phyloP scores from a whole-genome alignment of 2,888 invertebrate genomes.

The Campoplex capitator region DNA sequence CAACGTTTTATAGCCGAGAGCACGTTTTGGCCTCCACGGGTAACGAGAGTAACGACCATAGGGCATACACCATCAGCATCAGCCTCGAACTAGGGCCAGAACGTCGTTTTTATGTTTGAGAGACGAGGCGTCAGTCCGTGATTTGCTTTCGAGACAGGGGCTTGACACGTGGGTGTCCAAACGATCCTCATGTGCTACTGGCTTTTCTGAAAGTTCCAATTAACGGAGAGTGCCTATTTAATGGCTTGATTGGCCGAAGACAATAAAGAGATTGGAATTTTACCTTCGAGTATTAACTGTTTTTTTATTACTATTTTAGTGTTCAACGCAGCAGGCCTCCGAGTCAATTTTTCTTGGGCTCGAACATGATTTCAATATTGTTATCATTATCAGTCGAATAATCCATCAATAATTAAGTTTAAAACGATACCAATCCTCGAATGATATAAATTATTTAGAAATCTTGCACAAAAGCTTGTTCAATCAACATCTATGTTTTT shows the following conservation, averaged over 20 bases:
- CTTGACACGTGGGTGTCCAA: conserved; percentile 35
- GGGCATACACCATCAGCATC: conserved; percentile 39
- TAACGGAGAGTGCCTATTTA: conserved; percentile 27
- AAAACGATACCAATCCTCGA: too few species aligned
- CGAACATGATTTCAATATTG: background rate
- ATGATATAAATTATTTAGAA: background rate
- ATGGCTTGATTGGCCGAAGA: conserved; percentile 46
- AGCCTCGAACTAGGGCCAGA: conserved; percentile 34
- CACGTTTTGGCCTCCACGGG: conserved; percentile 47
- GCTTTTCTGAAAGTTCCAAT: conserved; percentile 54
- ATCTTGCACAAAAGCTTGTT: background rate
- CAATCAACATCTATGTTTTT: background rate
- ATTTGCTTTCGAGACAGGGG: conserved; percentile 41
- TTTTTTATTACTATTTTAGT: background rate
- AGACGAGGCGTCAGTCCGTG: conserved; percentile 58
- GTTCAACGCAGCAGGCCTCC: background rate
- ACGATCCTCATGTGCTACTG: conserved; percentile 39
- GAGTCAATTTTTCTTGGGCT: background rate
- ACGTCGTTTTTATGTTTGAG: conserved; percentile 62
- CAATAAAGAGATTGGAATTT: conserved; percentile 29
- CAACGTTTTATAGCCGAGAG: conserved; percentile 59
- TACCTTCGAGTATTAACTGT: background rate
- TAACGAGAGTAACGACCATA: conserved; percentile 66
- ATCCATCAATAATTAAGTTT: background rate
- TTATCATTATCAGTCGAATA: background rate